Percentiles rank a stretch among this genome's conserved stretches.
Conservation (phyloP, 1,140 invertebrate species). For the Carposina sasakii region DNA sequence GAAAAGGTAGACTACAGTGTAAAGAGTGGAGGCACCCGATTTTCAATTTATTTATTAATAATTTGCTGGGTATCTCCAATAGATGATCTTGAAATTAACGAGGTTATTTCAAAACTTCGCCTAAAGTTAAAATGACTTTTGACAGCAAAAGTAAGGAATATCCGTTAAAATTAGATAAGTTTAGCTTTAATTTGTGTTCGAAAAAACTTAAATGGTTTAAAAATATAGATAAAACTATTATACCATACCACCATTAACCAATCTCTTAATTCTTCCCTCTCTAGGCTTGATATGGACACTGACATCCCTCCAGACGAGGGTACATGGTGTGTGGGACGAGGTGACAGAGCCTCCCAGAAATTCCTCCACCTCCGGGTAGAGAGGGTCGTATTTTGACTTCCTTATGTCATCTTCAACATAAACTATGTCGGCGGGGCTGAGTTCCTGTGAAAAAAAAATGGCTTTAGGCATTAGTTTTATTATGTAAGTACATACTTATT, state of each 20-base stretch:
- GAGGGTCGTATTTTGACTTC: constrained; percentile 24
- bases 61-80: no score
- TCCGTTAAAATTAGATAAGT: no score
- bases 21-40: no score
- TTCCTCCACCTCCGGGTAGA: constrained; percentile 51
- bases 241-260: constrained; percentile 81
- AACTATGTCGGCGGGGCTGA: constrained; percentile 13
- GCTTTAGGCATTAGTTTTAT: neutral
- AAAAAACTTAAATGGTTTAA: no score
- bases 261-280: constrained; percentile 74
- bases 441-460: constrained; percentile 13
- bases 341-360: constrained; percentile 38
- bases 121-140: no score
- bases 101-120: no score
- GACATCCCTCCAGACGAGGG: constrained; percentile 83
- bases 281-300: constrained; percentile 77
- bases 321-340: constrained; percentile 65
- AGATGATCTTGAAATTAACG: no score
- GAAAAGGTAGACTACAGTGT: no score
- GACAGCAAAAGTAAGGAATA: no score
- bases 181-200: no score
- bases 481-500: neutral
- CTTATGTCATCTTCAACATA: constrained; percentile 6
- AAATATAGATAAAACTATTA: no score
- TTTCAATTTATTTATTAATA: no score